Conservation (phyloP, 1,140 invertebrate genomes). For the Pseudomyrmex concolor region DNA sequence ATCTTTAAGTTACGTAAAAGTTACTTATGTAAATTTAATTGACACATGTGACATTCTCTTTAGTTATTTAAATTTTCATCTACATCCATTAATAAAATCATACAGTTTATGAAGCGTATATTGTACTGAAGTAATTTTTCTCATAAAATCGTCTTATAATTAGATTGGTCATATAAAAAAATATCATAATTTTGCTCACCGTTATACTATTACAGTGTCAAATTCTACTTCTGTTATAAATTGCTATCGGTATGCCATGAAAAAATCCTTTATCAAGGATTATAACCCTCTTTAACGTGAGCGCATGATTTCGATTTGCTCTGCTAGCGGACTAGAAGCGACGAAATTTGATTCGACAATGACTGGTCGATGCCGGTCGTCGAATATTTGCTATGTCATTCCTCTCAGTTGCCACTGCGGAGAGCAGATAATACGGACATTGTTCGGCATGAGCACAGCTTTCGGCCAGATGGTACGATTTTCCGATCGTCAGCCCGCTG, state of each 20-base stretch:
- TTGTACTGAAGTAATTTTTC: background rate
- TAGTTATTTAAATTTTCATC: slow-evolving; percentile 27
- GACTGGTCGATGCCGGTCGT: slow-evolving; percentile 63
- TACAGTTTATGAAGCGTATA: background rate
- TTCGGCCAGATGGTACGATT: slow-evolving; percentile 74
- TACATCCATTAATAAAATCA: slow-evolving; percentile 19
- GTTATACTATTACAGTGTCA: background rate
- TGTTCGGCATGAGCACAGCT: slow-evolving; percentile 72
- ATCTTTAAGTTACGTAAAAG: slow-evolving; percentile 30
- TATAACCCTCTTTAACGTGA: slow-evolving; percentile 26
- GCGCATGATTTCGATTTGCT: slow-evolving; percentile 51
- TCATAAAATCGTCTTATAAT: background rate
- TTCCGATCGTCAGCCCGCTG: slow-evolving; percentile 68
- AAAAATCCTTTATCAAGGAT: slow-evolving; percentile 38
- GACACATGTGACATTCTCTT: background rate
- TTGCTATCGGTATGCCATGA: slow-evolving; percentile 10
- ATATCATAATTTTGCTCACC: slow-evolving; percentile 1
- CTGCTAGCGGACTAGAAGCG: slow-evolving; percentile 36
- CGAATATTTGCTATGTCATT: slow-evolving; percentile 68
- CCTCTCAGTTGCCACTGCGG: slow-evolving; percentile 57
- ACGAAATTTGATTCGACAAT: slow-evolving; percentile 53
- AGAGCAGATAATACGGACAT: slow-evolving; percentile 72
- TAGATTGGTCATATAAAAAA: background rate
- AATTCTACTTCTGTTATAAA: slow-evolving; percentile 34
- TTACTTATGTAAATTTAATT: slow-evolving; percentile 34